Base-by-base conservation (phyloP, 2,113 vertebrate species). In the Melanostigma gelatinosum region DNA sequence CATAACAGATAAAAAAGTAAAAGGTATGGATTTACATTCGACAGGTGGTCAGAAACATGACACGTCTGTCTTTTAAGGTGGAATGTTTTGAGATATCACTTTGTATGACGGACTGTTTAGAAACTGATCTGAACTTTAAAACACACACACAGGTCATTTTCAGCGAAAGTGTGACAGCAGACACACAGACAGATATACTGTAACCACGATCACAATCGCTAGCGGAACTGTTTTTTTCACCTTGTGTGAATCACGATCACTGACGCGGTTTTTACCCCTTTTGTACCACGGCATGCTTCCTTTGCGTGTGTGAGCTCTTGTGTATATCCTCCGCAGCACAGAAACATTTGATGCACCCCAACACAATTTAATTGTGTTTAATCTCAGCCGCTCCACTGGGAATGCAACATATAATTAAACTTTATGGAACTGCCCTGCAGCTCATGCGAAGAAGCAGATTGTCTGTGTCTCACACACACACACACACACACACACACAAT, bases 301-400 rank as follows among this genome's bases (percentile, higher is more conserved):
- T 77, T 69, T 44, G 57, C 50, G 42, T 79, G 62, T 68, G 52
- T 15, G 42, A 1, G 18, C 13, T 1, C 15, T 62, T 75, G 50
- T 72, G 69, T 72, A 65, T 69, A 75, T 85, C n/a, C 82, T 86
- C 75, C 6, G 57, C 84, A 84, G 87, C 84, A 66, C 85, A 87
- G 86, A 91, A 89, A 86, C 83, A 55, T 90, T 90, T 92, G 85
- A 93, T 92, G 89, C 92, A 88, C 75, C 86, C 87, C 86, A 93
- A 94, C 91, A 93, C 94, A 94, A 93, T 95, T 94, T 94, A 92
- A 95, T 95, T 95, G 93, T 83, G 91, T 94, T 93, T 95, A 94
- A 95, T 95, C 93, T 93, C 92, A 93, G 92, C 87, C 70, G 85
- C 86, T 94, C 94, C 90, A 88, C 88, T 87, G 93, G 94, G 94